Evolutionary conservation across 1,140 invertebrate species (phyloP).

Genomic region (Goniozus legneri): DNA sequence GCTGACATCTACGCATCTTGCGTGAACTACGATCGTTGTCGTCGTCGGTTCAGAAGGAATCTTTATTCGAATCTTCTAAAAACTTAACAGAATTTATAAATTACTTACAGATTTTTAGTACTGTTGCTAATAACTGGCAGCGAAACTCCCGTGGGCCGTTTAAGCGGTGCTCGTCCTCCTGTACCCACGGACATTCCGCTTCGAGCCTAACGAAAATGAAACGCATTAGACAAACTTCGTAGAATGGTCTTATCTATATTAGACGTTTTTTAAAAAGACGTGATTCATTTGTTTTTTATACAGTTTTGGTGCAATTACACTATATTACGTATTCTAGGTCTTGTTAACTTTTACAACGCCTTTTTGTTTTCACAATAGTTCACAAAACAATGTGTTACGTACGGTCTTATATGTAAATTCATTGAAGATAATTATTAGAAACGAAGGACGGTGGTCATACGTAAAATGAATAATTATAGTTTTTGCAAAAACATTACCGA

Average conservation of each 20-base stretch:
- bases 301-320: too few species aligned
- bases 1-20: background rate
- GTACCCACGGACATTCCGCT: conserved; percentile 29
- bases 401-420: too few species aligned
- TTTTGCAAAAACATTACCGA: conserved; percentile 22
- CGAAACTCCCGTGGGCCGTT: conserved; percentile 16
- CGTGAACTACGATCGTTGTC: background rate
- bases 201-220: conserved; percentile 20
- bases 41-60: background rate
- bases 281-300: background rate
- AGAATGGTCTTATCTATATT: too few species aligned
- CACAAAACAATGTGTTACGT: too few species aligned
- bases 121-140: conserved; percentile 10
- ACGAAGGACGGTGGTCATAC: conserved; percentile 12
- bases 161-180: conserved; percentile 25
- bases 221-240: background rate
- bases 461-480: too few species aligned
- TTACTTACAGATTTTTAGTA: conserved; percentile 17
- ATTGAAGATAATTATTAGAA: conserved; percentile 21
- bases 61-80: background rate
- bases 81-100: background rate
- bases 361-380: too few species aligned
- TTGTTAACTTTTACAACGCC: too few species aligned
- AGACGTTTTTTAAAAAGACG: too few species aligned
- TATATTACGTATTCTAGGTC: too few species aligned